A percentile compares a stretch with the other conserved stretches of the same genome.
Conservation (phyloP, 2,888 invertebrate species). For the Notocelia uddmanniana region DNA sequence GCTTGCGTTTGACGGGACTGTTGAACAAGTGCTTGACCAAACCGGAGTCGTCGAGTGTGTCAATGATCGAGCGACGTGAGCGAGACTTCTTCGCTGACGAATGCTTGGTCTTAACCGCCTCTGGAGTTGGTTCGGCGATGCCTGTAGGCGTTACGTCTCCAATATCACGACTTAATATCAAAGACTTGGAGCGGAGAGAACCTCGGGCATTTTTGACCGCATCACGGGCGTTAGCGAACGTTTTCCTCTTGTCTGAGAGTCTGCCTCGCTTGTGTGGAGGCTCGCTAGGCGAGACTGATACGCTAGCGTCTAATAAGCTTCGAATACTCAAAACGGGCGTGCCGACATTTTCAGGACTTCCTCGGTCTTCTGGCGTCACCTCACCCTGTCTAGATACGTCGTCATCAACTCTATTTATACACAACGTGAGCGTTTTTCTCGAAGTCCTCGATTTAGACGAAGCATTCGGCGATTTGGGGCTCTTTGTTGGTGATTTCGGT, state of each 20-base stretch:
- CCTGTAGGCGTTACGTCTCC: conserved; percentile 74
- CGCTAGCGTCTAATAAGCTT: conserved; percentile 14
- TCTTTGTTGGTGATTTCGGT: not conserved
- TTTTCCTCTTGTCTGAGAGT: conserved; percentile 58
- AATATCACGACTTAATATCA: conserved; percentile 54
- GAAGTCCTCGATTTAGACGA: not conserved
- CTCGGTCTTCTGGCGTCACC: conserved; percentile 66
- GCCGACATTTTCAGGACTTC: conserved; percentile 63
- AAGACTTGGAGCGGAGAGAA: conserved; percentile 59
- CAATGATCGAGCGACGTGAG: conserved; percentile 78
- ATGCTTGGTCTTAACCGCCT: conserved; percentile 77
- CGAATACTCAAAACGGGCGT: conserved; percentile 59
- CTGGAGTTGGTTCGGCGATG: conserved; percentile 66
- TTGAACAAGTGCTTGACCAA: conserved; percentile 78
- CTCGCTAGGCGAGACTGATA: not conserved
- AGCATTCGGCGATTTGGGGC: not conserved
- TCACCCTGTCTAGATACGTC: conserved; percentile 51
- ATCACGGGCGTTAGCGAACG: conserved; percentile 61
- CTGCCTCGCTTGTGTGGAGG: conserved; percentile 48
- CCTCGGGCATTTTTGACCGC: conserved; percentile 52
- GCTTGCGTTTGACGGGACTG: conserved; percentile 79
- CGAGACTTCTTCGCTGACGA: conserved; percentile 81
- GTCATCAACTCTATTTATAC: not conserved
- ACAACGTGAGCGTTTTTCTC: not conserved
- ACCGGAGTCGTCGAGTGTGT: conserved; percentile 74